Percentiles rank a stretch among this genome's conserved stretches.
Evolutionary conservation across 2,113 vertebrate species (phyloP).

Genomic region (Bufo gargarizans): DNA sequence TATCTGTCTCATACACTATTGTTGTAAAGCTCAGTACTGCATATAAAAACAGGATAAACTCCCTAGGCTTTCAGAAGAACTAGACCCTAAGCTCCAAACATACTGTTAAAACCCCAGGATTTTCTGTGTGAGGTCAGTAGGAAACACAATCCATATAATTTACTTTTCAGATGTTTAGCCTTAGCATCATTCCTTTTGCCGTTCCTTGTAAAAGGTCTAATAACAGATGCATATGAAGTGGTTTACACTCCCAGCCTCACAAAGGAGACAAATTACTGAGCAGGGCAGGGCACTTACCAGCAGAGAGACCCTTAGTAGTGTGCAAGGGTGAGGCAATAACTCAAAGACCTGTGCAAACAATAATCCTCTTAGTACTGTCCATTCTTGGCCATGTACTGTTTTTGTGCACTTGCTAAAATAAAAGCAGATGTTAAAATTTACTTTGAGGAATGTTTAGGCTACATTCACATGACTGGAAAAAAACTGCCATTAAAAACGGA

Average conservation of each 20-base stretch:
- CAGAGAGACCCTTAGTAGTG: background rate
- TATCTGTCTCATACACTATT: background rate
- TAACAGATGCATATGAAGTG: constrained; percentile 27
- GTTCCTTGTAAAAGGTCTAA: constrained; percentile 21
- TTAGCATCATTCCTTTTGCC: background rate
- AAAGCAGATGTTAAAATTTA: background rate
- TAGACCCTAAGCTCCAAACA: background rate
- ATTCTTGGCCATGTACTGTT: background rate
- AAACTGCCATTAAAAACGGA: too few relatives aligned
- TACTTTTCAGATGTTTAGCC: constrained; percentile 34
- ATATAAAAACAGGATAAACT: background rate
- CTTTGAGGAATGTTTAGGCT: background rate
- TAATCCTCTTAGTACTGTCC: background rate
- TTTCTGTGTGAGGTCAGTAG: background rate
- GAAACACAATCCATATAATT: constrained; percentile 41
- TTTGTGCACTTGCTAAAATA: background rate
- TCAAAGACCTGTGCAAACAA: background rate
- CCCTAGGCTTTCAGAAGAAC: background rate
- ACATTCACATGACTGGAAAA: too few relatives aligned
- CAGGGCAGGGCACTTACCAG: constrained; percentile 12
- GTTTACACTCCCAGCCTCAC: constrained; percentile 5
- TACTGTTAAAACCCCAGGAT: background rate
- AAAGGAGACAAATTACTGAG: constrained; percentile 14
- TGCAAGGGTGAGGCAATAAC: background rate
- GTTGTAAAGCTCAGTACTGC: background rate